Evolutionary conservation across 2,888 invertebrate genomes (phyloP), one percentile per base, ranked within the genome.

Genomic region (Lithophane ornitopus): DNA sequence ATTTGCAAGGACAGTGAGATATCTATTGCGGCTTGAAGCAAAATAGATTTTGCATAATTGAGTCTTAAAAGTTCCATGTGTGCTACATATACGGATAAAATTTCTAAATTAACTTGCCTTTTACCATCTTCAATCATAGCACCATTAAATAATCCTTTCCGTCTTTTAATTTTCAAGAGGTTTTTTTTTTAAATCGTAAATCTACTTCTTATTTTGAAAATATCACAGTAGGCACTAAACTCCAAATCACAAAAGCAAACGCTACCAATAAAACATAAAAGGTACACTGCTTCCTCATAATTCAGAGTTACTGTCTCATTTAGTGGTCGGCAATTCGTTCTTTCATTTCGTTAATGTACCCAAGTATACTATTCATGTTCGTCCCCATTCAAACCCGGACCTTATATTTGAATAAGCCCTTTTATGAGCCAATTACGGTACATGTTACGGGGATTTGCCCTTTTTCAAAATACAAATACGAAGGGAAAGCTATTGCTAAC

Each of bases 331-430:
- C 61, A 62, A 70, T 81, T 75, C 72, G 58, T 74, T 76, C 63
- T 78, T 85, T 82, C 65, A 80, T 80, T 82, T 70, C 56, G 56
- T 74, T 80, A 87, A 80, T 85, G 76, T 80, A 79, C 74, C 67
- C 56, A 77, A 80, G 82, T 78, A 78, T 80, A 81, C 39, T 76
- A 81, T 82, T 84, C 82, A 82, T 77, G 70, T 52, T 44, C 46
- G 77, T 73, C 44, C 67, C 73, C 61, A 82, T 80, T 80, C 61
- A 76, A 76, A 72, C 63, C 46, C n/a, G 67, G 66, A 76, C 70
- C 56, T 67, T 73, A 62, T 75, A 84, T 86, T 82, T 77, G 67
- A 80, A 81, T 80, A 85, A 85, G 63, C 28, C 70, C 77, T 81
- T 82, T 86, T 74, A 85, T 78, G 72, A 73, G 59, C 72, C 82